Percentiles rank a stretch among this genome's conserved stretches.
Conservation (phyloP, 2,113 vertebrate genomes). For the Scolopax mira region DNA sequence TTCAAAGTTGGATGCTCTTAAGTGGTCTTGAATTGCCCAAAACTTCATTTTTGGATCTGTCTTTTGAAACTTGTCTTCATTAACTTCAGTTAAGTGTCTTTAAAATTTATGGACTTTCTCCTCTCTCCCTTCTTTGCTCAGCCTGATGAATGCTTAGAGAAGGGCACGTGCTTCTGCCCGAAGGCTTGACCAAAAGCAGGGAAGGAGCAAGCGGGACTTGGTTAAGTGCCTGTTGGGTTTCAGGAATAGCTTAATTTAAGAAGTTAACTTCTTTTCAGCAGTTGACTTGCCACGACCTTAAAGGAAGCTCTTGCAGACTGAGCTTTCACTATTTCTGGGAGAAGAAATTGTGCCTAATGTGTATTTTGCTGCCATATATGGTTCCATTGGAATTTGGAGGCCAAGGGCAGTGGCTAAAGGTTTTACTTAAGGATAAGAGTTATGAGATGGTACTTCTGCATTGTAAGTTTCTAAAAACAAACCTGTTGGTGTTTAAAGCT, state of each 20-base stretch:
- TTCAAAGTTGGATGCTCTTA: not conserved
- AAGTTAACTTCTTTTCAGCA: not conserved
- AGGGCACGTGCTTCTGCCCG: not conserved
- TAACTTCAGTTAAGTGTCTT: not conserved
- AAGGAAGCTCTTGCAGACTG: not conserved
- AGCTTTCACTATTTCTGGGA: not conserved
- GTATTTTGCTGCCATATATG: not conserved
- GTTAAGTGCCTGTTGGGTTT: not conserved
- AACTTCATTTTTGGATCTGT: not conserved
- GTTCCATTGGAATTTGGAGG: not conserved
- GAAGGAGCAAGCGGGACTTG: not conserved
- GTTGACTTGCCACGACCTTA: not conserved
- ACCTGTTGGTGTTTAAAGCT: not conserved
- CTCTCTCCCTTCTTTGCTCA: not conserved
- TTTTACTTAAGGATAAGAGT: not conserved
- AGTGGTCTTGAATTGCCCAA: not conserved
- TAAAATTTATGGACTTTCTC: not conserved
- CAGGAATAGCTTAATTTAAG: not conserved
- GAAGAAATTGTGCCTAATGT: not conserved
- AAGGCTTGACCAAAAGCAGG: not conserved
- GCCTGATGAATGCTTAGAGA: not conserved
- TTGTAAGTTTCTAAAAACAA: slow-evolving; percentile 36
- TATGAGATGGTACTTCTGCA: not conserved
- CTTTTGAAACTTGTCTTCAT: not conserved
- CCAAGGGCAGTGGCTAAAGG: not conserved